Base-by-base conservation (phyloP, 2,113 vertebrate species). In the Corythornis madagascariensis region DNA sequence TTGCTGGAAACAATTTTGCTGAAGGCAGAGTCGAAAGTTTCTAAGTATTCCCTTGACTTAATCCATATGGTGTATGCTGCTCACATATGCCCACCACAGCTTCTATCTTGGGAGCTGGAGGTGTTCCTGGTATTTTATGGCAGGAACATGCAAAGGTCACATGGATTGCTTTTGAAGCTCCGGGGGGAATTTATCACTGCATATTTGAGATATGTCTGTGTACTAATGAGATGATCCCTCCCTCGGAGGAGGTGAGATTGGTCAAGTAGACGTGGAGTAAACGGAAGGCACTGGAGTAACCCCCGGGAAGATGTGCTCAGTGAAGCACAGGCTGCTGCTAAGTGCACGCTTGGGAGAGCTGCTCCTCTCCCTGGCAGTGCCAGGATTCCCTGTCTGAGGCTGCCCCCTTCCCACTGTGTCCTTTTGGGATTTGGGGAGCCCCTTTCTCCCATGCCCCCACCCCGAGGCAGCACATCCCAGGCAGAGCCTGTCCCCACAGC, bases 71-170 rank as follows among this genome's bases (percentile, higher is more conserved):
- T 89, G 88, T 92, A 83, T 86, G 69, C 92, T 91, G 87, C 85
- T 94, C 83, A 86, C 89, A 92, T 96, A 83, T 94, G 93, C 87
- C 92, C 92, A 96, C 93, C 92, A 88, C 90, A 69, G 90, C 81
- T 93, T 93, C 93, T 96, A 90, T 93, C 93, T 84, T 93, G 86
- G 92, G 95, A 90, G 66, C 95, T 94, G 95, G 95, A 95, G 93
- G 88, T 96, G 96, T 93, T 95, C 92, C 88, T 96, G 93, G 87
- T 88, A 90, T 94, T 95, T 93, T 81, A 86, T 92, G 90, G 96
- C 90, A 95, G 93, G 88, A 95, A 95, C 90, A 92, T 28, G 86
- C 90, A 93, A 92, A 95, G 94, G 93, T 95, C 94, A 84, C 83
- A 78, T 94, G 85, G 67, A 88, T 93, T 93, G 92, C 90, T 93